Evolutionary conservation across 1,140 invertebrate species (phyloP).

Genomic region (Panagrolaimus sp.): DNA sequence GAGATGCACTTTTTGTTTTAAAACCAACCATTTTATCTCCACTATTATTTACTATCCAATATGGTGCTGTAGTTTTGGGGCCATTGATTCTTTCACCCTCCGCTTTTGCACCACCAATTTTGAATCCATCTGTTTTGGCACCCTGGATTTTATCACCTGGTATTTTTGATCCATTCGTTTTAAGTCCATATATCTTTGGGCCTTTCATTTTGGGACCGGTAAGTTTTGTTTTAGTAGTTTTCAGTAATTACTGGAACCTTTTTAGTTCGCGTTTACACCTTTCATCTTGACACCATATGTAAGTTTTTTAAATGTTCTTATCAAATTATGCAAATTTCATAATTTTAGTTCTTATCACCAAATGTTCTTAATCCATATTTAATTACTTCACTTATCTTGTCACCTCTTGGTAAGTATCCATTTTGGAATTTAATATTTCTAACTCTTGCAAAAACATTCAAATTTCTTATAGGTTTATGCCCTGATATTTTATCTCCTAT

Average conservation of each 20-base stretch:
- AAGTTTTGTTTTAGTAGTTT: no score
- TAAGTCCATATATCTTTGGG: constrained; percentile 25
- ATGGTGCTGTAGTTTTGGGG: constrained; percentile 14
- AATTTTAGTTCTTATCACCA: constrained; percentile 22
- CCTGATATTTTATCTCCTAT: constrained; percentile 33
- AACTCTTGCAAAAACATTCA: no score
- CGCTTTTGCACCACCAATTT: constrained; percentile 19
- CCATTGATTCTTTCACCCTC: constrained; percentile 28
- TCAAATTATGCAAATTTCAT: background rate
- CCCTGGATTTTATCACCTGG: constrained; percentile 26
- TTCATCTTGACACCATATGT: constrained; percentile 16
- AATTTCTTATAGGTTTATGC: constrained; percentile 20
- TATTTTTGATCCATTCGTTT: constrained; percentile 26
- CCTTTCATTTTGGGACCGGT: constrained; percentile 26
- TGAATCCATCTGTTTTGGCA: constrained; percentile 19
- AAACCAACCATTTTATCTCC: constrained; percentile 22
- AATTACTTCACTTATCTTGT: constrained; percentile 31
- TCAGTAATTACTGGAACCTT: no score
- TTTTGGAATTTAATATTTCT: no score
- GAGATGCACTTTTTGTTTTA: constrained; percentile 1
- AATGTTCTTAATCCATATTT: constrained; percentile 30
- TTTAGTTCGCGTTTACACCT: constrained; percentile 7
- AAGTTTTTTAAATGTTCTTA: no score
- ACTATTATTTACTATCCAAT: constrained; percentile 9
- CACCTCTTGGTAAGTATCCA: constrained; percentile 10